Conservation (phyloP, 2,113 vertebrate genomes). For the Ctenodactylus gundi region DNA sequence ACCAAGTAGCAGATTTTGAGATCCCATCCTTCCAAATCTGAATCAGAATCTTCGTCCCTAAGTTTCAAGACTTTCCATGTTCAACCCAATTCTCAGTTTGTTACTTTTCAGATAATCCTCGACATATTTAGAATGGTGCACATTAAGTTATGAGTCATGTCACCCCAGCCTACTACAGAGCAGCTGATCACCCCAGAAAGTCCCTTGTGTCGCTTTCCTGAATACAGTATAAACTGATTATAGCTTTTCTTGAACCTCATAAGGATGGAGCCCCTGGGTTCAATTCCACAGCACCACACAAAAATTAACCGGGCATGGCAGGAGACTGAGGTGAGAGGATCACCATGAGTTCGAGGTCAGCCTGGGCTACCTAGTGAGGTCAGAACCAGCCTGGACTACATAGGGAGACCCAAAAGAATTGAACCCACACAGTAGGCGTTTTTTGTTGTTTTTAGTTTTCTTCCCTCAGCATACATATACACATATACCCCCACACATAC, state of each 20-base stretch:
- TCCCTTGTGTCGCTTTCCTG: neutral
- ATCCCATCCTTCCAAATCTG: neutral
- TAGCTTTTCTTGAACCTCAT: neutral
- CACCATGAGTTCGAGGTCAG: no score
- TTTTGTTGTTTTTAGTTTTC: neutral
- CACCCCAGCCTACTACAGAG: neutral
- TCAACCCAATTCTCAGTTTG: neutral
- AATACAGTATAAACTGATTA: neutral
- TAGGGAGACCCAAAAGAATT: no score
- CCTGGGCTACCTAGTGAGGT: no score
- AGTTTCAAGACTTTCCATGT: slow-evolving; percentile 18
- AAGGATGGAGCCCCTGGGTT: neutral
- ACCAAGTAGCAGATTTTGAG: neutral
- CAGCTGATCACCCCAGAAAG: neutral
- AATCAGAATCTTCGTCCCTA: neutral
- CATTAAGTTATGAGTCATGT: neutral
- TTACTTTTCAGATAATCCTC: neutral
- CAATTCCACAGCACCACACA: no score
- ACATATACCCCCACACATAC: no score
- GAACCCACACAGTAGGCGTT: neutral
- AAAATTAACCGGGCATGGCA: no score
- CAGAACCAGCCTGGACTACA: no score
- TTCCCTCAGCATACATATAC: neutral
- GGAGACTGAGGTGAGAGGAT: no score
- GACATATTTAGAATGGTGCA: neutral